Base-by-base conservation (phyloP, 1,140 invertebrate genomes). In the Anthonomus grandis region DNA sequence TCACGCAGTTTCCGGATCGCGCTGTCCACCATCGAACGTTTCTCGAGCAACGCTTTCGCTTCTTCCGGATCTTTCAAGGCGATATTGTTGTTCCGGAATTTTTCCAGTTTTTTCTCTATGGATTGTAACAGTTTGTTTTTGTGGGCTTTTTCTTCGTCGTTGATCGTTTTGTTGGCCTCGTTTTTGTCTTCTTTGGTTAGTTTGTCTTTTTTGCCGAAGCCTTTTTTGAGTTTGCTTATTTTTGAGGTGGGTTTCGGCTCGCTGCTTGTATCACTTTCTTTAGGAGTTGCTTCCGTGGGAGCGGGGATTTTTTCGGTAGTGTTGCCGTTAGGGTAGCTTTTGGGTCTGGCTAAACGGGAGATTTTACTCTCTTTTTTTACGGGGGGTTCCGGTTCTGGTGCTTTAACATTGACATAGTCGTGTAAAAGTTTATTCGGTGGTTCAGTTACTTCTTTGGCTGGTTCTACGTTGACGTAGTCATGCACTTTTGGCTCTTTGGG, bases 31-130 rank as follows among this genome's bases (percentile, higher is more conserved):
- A 72, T 67, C 0, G 77, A 77, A 22, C 65, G 65, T 51, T 65
- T 70, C 52, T 66, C 66, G 38, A 74, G 72, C 3, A 68, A 57
- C 15, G 71, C 74, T 62, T 71, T 76, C 64, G 62, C 62, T 22
- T 71, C 70, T 23, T 70, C 57, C 0, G 56, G 57, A 46, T 70
- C 64, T 67, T 79, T 78, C 60, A 76, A 73, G 24, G 75, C 74
- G 55, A 65, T 75, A 67, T 73, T 37, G 71, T 76, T 59, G 66
- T 71, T 64, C 1, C 78, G 67, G 17, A 85, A 75, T 68, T 83
- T 85, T 67, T 84, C 82, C 66, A 85, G 77, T 68, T 84, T 85
- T 57, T 85, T 83, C 9, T 83, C 83, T 58, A 85, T 79, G 0
- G 82, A 77, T 63, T 81, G 79, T 44, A 83, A 68, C 41, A 83